Evolutionary conservation across 2,888 invertebrate species (phyloP).

Genomic region (Heliconius hortense): DNA sequence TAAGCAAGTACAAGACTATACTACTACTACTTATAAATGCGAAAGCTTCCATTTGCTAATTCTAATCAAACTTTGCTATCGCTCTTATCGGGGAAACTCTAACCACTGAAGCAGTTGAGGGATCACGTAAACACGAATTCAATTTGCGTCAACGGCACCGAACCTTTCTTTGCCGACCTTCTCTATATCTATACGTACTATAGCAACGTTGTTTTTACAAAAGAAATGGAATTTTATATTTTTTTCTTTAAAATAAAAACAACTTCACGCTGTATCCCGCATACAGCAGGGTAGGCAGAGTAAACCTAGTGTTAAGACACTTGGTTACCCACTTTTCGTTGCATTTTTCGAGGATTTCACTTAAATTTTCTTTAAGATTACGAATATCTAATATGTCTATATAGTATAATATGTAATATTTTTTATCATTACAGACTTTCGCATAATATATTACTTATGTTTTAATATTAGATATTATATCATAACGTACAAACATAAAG

Average conservation of each 20-base stretch:
- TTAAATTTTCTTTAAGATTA: no score
- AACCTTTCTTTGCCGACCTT: conserved; percentile 39
- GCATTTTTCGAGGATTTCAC: no score
- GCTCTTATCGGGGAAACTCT: conserved; percentile 11
- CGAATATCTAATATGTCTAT: no score
- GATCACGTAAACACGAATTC: conserved; percentile 40
- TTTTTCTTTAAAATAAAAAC: no score
- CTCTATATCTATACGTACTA: neutral
- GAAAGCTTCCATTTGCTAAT: neutral
- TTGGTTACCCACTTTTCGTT: no score
- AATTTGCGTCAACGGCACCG: conserved; percentile 41
- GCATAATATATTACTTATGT: neutral
- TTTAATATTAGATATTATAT: neutral
- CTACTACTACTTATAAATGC: neutral
- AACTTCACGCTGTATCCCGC: no score
- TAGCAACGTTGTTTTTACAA: conserved; percentile 3
- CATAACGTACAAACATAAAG: neutral
- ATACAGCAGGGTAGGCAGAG: no score
- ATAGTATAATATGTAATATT: no score
- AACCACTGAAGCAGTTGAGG: conserved; percentile 26
- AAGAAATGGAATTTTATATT: neutral
- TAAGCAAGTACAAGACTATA: neutral
- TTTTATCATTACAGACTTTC: no score
- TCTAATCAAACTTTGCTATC: conserved; percentile 17
- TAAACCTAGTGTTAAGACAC: no score